Conservation (phyloP, 2,113 vertebrate genomes). For the Toxotes jaculatrix region DNA sequence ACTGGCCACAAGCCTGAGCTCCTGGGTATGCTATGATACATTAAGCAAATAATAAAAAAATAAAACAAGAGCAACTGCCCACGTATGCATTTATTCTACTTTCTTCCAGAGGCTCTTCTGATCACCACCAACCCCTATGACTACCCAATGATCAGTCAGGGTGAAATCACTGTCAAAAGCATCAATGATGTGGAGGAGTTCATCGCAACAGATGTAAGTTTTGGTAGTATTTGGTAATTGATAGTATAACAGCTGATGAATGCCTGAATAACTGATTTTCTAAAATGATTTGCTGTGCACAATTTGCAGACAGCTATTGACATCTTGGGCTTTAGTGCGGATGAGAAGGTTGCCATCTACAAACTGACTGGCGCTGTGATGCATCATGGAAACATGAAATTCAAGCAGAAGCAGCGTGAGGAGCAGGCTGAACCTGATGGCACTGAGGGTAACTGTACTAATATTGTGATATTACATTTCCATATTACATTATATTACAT, state of each 20-base stretch:
- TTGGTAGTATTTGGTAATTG: neutral
- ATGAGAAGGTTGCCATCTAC: slow-evolving; percentile 89
- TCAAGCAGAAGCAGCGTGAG: slow-evolving; percentile 82
- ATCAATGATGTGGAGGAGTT: slow-evolving; percentile 75
- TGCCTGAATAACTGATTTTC: neutral
- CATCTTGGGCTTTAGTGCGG: slow-evolving; percentile 86
- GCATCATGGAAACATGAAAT: slow-evolving; percentile 82
- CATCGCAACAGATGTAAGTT: slow-evolving; percentile 77
- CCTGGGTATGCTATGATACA: slow-evolving; percentile 63
- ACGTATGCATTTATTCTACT: neutral
- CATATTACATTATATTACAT: neutral
- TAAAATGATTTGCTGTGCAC: neutral
- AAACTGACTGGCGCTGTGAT: slow-evolving; percentile 92
- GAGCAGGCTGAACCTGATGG: slow-evolving; percentile 82
- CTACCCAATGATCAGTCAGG: slow-evolving; percentile 74
- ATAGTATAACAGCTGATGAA: neutral
- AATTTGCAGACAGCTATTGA: slow-evolving; percentile 79
- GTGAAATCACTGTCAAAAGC: slow-evolving; percentile 76
- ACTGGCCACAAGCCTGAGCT: slow-evolving; percentile 84
- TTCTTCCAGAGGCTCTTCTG: slow-evolving; percentile 70
- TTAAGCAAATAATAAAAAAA: neutral
- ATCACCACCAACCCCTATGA: slow-evolving; percentile 77
- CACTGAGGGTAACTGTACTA: slow-evolving; percentile 71
- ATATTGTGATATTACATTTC: neutral
- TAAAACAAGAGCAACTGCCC: neutral